phyloP scores from a whole-genome alignment of 2,888 invertebrate genomes.

The Dichetophora obliterata region DNA sequence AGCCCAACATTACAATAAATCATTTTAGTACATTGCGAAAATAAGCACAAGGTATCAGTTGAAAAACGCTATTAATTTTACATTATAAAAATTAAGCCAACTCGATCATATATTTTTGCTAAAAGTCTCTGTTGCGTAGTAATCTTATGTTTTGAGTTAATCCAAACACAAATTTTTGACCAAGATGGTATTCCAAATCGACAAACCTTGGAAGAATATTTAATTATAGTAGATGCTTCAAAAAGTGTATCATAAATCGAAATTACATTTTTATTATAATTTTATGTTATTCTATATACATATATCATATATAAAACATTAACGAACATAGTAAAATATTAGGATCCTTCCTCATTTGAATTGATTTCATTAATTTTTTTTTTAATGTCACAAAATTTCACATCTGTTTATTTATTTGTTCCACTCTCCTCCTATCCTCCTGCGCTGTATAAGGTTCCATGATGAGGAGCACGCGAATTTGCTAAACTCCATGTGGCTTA shows the following conservation, averaged over 20 bases:
- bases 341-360: conserved; percentile 41
- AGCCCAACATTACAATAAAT: too few species aligned
- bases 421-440: conserved; percentile 61
- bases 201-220: too few species aligned
- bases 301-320: conserved; percentile 11
- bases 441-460: conserved; percentile 83
- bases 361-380: conserved; percentile 47
- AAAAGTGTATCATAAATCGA: background rate
- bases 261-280: background rate
- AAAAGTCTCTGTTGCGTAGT: background rate
- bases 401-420: conserved; percentile 67
- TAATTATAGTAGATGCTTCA: too few species aligned
- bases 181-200: background rate
- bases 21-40: too few species aligned
- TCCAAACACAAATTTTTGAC: background rate
- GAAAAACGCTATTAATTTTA: too few species aligned
- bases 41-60: too few species aligned
- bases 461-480: conserved; percentile 99
- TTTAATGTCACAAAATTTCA: conserved; percentile 67
- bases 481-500: conserved; percentile 99
- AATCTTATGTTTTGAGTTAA: background rate
- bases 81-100: background rate
- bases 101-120: background rate
- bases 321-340: conserved; percentile 12
- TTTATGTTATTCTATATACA: background rate